phyloP scores from a whole-genome alignment of 2,888 invertebrate genomes.

The Urechis unicinctus region DNA sequence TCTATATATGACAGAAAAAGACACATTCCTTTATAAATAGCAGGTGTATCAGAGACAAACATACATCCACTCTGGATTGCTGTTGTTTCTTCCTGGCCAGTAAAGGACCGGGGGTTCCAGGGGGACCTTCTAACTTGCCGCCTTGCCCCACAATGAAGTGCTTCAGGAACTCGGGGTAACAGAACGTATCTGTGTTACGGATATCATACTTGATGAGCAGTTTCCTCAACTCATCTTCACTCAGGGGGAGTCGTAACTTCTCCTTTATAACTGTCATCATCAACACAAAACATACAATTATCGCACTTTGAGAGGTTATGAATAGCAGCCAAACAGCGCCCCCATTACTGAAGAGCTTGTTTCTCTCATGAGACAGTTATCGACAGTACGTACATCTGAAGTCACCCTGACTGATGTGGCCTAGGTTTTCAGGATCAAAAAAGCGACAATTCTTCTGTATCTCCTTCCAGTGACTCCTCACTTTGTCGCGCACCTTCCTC shows the following conservation, averaged over 20 bases:
- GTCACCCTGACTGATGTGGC: conserved; percentile 32
- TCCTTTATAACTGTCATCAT: conserved; percentile 29
- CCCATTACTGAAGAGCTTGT: too few species aligned
- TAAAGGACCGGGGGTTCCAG: too few species aligned
- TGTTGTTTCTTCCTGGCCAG: too few species aligned
- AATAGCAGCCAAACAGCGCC: too few species aligned
- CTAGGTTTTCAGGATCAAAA: conserved; percentile 33
- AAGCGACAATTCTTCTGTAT: conserved; percentile 40
- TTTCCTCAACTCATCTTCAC: conserved; percentile 33
- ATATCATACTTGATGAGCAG: conserved; percentile 43
- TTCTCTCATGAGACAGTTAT: not conserved
- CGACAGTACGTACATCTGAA: conserved; percentile 31
- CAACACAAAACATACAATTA: not conserved
- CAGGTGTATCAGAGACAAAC: too few species aligned
- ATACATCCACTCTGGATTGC: too few species aligned
- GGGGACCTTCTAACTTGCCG: too few species aligned
- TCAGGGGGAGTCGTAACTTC: conserved; percentile 28
- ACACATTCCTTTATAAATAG: too few species aligned
- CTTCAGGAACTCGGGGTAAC: conserved; percentile 41
- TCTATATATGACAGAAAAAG: too few species aligned
- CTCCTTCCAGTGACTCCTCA: conserved; percentile 40
- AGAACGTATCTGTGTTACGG: conserved; percentile 37
- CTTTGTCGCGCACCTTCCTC: conserved; percentile 26
- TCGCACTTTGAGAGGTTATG: not conserved
- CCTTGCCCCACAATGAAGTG: conserved; percentile 40